These are phyloP conservation scores for Yponomeuta plumbellus DNA, from an alignment of 2,888 invertebrate genomes.

Conservation along the genomic window DNA sequence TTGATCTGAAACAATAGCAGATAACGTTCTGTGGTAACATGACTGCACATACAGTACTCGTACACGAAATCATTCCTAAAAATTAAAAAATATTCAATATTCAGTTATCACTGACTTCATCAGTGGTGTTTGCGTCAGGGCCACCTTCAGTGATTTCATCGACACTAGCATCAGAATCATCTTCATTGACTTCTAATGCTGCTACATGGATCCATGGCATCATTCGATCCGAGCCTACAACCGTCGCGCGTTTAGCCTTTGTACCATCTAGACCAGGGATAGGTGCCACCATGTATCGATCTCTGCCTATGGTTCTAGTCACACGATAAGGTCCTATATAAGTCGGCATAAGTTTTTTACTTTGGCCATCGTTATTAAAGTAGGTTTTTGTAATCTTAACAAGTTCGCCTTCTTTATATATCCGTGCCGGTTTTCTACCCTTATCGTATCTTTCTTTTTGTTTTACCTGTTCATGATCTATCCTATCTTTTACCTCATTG, in stretches of 20 bases:
- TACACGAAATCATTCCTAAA: not conserved
- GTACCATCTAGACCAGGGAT: slow-evolving; percentile 17
- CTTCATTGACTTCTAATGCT: slow-evolving; percentile 14
- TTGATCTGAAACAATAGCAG: slow-evolving; percentile 5
- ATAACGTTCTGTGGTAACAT: not conserved
- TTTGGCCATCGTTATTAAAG: no score
- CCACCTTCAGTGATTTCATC: not conserved
- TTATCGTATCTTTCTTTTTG: slow-evolving; percentile 19
- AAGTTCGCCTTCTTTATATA: slow-evolving; percentile 18
- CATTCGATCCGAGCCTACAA: slow-evolving; percentile 20
- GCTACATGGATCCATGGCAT: slow-evolving; percentile 20
- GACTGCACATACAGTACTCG: no score
- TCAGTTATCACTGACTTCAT: not conserved
- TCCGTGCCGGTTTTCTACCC: slow-evolving; percentile 16
- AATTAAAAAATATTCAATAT: not conserved
- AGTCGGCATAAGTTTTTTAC: slow-evolving; percentile 19
- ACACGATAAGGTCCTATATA: slow-evolving; percentile 20
- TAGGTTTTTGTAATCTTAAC: slow-evolving; percentile 21
- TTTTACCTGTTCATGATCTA: no score
- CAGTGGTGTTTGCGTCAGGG: not conserved
- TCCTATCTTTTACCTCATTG: slow-evolving; percentile 13
- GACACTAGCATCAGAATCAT: not conserved
- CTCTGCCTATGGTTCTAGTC: slow-evolving; percentile 15
- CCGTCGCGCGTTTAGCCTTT: slow-evolving; percentile 18
- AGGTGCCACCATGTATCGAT: slow-evolving; percentile 17